A percentile compares a stretch with the other conserved stretches of the same genome.
Evolutionary conservation across 2,113 vertebrate genomes (phyloP).

Genomic region (Daboia siamensis): DNA sequence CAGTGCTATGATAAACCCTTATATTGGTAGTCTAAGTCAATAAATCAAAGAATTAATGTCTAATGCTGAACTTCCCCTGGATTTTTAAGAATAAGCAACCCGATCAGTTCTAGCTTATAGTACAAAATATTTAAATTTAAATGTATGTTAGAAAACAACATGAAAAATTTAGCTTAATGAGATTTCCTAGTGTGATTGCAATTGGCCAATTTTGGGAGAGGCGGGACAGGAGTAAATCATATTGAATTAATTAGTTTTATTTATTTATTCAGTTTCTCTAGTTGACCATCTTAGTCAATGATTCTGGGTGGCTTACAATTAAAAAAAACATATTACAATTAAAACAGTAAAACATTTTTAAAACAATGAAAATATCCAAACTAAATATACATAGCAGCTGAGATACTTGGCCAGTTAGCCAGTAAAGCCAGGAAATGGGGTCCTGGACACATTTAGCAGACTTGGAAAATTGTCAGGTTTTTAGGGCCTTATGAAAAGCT

Average conservation of each 20-base stretch:
- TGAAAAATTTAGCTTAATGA: neutral
- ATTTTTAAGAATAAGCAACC: neutral
- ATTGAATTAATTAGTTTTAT: neutral
- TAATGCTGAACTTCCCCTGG: neutral
- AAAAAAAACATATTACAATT: neutral
- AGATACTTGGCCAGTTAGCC: neutral
- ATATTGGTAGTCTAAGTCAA: neutral
- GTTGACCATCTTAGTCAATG: neutral
- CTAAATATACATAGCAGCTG: neutral
- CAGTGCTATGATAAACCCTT: neutral
- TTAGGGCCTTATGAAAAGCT: too few relatives aligned
- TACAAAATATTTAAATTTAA: neutral
- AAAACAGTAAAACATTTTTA: neutral
- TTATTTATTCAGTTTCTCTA: neutral
- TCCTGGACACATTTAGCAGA: neutral
- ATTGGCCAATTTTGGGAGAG: neutral
- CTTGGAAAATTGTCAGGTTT: too few relatives aligned
- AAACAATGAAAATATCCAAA: neutral
- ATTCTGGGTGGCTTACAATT: neutral
- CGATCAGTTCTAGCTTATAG: neutral
- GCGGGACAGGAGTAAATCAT: neutral
- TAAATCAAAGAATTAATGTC: neutral
- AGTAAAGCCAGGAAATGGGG: neutral
- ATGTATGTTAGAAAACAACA: neutral
- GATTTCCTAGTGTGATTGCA: neutral